Evolutionary conservation across 2,888 invertebrate genomes (phyloP).

Genomic region (Eilema depressum): DNA sequence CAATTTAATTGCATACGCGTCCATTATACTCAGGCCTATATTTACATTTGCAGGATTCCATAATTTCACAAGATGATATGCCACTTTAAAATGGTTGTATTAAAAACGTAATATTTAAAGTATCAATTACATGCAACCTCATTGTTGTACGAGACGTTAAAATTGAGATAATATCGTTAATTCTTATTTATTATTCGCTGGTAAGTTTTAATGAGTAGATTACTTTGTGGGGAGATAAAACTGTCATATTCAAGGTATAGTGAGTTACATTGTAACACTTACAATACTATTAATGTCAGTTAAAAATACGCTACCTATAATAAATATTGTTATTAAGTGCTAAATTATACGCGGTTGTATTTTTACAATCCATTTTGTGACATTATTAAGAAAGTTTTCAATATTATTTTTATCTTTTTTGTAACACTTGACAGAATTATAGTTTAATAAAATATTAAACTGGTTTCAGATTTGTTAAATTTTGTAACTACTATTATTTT

Average conservation of each 20-base stretch:
- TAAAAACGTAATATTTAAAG: slow-evolving; percentile 40
- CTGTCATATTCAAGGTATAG: slow-evolving; percentile 52
- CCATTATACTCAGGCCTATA: slow-evolving; percentile 46
- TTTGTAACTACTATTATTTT: no score
- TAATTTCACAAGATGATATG: slow-evolving; percentile 27
- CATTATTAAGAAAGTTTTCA: background rate
- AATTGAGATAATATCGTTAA: slow-evolving; percentile 60
- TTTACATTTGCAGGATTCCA: slow-evolving; percentile 19
- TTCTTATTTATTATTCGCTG: slow-evolving; percentile 51
- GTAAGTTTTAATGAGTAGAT: slow-evolving; percentile 53
- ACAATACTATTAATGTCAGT: slow-evolving; percentile 53
- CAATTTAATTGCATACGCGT: slow-evolving; percentile 64
- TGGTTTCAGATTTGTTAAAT: background rate
- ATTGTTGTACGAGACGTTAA: slow-evolving; percentile 50
- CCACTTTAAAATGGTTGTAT: slow-evolving; percentile 42
- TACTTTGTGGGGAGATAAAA: slow-evolving; percentile 49
- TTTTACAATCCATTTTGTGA: background rate
- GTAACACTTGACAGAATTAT: background rate
- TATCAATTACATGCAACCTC: slow-evolving; percentile 55
- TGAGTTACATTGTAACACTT: slow-evolving; percentile 42
- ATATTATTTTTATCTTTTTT: background rate
- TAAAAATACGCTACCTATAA: slow-evolving; percentile 42
- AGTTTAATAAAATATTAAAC: background rate
- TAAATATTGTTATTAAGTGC: slow-evolving; percentile 34
- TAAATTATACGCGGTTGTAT: slow-evolving; percentile 15